Conservation (phyloP, 2,888 invertebrate species). For the Caenorhabditis plicata region DNA sequence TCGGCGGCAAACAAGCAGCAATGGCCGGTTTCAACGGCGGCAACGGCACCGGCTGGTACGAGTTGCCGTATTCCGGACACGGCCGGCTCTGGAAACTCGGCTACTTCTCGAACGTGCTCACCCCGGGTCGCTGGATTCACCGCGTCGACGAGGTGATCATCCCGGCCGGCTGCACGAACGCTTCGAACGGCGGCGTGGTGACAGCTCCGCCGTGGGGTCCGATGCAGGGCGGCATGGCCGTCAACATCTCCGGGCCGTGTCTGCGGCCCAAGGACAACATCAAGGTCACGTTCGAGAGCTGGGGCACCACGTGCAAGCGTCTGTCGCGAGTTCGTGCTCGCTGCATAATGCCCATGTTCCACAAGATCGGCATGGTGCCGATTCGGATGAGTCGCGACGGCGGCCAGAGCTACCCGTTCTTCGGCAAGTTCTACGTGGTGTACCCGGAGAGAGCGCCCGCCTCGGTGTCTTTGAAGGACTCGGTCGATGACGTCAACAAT, state of each 20-base stretch:
- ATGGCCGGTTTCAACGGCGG: slow-evolving; percentile 91
- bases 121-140: slow-evolving; percentile 82
- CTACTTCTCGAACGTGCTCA: slow-evolving; percentile 63
- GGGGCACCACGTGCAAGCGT: slow-evolving; percentile 50
- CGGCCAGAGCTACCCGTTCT: slow-evolving; percentile 61
- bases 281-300: slow-evolving; percentile 64
- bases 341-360: slow-evolving; percentile 64
- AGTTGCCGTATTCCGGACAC: slow-evolving; percentile 60
- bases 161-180: slow-evolving; percentile 58
- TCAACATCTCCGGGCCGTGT: slow-evolving; percentile 94
- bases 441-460: slow-evolving; percentile 47
- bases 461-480: slow-evolving; percentile 43
- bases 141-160: slow-evolving; percentile 81
- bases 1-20: slow-evolving; percentile 57
- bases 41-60: slow-evolving; percentile 75
- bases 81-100: slow-evolving; percentile 73
- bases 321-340: slow-evolving; percentile 54
- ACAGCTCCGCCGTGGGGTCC: slow-evolving; percentile 88
- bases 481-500: slow-evolving; percentile 47
- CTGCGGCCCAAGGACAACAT: slow-evolving; percentile 78
- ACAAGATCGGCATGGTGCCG: slow-evolving; percentile 61
- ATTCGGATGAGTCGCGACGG: slow-evolving; percentile 62
- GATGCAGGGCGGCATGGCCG: slow-evolving; percentile 93
- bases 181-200: slow-evolving; percentile 52
- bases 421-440: slow-evolving; percentile 63